phyloP scores from a whole-genome alignment of 2,888 invertebrate species.

The Metalampra italica region DNA sequence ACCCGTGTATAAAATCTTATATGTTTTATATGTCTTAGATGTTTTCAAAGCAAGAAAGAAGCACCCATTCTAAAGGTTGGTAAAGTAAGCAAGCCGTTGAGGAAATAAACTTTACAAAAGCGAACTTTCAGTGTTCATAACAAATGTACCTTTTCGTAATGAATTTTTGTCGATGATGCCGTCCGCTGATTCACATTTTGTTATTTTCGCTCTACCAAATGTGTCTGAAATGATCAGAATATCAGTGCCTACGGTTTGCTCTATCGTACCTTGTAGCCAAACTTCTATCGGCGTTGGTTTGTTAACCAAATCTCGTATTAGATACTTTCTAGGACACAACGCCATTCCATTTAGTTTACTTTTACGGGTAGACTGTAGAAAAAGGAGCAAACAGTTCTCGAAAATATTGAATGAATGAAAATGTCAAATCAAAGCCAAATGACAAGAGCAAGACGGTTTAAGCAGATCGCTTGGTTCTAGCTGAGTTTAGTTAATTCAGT shows the following conservation, averaged over 20 bases:
- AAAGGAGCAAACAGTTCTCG: background rate
- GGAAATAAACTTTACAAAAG: background rate
- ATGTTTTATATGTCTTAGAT: no score
- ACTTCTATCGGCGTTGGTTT: slow-evolving; percentile 54
- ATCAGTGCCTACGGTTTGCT: slow-evolving; percentile 62
- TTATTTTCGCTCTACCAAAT: slow-evolving; percentile 60
- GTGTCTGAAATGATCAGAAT: slow-evolving; percentile 64
- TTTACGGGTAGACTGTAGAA: background rate
- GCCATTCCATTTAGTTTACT: slow-evolving; percentile 29
- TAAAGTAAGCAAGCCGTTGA: background rate
- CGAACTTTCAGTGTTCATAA: no score
- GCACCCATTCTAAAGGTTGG: background rate
- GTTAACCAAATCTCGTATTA: slow-evolving; percentile 52
- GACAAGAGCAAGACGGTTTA: no score
- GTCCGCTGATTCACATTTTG: slow-evolving; percentile 60
- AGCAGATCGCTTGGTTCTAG: no score
- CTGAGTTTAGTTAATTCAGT: no score
- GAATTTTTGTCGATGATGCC: slow-evolving; percentile 56
- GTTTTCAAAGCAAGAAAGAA: background rate
- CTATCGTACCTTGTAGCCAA: slow-evolving; percentile 72
- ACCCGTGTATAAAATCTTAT: no score
- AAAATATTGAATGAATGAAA: background rate
- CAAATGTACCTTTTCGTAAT: slow-evolving; percentile 49
- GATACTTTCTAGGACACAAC: slow-evolving; percentile 52
- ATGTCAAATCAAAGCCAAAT: no score